Evolutionary conservation across 2,888 invertebrate genomes (phyloP).

Genomic region (Andrena hattorfiana): DNA sequence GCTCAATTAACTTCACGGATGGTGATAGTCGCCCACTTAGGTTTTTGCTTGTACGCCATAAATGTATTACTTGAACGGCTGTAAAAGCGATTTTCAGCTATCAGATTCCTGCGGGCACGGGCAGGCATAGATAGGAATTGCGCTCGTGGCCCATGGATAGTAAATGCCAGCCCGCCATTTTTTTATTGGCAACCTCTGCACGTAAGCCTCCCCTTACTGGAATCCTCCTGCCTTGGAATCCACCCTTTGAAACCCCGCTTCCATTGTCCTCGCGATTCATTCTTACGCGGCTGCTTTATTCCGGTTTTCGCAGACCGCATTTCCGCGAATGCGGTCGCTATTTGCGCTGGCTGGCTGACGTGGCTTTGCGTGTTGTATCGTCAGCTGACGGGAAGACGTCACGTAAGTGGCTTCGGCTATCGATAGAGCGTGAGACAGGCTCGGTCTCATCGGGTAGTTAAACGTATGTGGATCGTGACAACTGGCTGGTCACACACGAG

Average conservation of each 20-base stretch:
- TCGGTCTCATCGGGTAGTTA: slow-evolving; percentile 32
- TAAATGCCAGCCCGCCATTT: neutral
- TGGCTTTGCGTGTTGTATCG: slow-evolving; percentile 37
- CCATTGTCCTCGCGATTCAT: neutral
- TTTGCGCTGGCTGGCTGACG: slow-evolving; percentile 15
- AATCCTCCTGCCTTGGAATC: neutral
- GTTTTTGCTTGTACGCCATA: too few species aligned
- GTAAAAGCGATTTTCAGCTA: too few species aligned
- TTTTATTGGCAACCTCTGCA: neutral
- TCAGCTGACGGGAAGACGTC: slow-evolving; percentile 59
- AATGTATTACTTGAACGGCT: too few species aligned
- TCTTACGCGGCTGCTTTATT: neutral
- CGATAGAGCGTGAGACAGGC: slow-evolving; percentile 51
- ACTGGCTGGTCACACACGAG: slow-evolving; percentile 21
- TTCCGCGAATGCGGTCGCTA: slow-evolving; percentile 22
- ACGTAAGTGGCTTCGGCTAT: slow-evolving; percentile 51
- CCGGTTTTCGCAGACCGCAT: slow-evolving; percentile 1
- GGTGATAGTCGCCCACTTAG: too few species aligned
- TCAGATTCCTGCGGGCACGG: too few species aligned
- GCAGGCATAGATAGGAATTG: too few species aligned
- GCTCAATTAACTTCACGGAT: too few species aligned
- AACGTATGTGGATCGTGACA: slow-evolving; percentile 50
- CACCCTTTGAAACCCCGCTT: neutral
- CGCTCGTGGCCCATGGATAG: too few species aligned
- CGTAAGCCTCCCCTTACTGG: neutral